Conservation (phyloP, 2,113 vertebrate genomes). For the Osmerus eperlanus region DNA sequence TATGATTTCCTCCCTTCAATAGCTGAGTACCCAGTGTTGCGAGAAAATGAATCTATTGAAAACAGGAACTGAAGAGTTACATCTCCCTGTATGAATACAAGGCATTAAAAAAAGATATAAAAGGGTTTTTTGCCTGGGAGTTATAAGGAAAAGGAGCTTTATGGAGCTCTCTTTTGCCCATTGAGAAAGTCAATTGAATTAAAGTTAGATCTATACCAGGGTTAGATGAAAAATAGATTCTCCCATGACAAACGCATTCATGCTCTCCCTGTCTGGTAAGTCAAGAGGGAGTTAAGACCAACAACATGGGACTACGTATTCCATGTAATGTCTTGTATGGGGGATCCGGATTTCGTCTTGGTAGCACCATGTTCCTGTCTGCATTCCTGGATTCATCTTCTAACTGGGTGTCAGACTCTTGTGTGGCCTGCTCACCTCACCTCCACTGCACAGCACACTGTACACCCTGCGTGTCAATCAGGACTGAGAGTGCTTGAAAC, state of each 20-base stretch:
- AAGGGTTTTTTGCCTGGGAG: neutral
- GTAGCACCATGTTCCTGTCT: too few species aligned
- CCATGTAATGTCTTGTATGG: too few species aligned
- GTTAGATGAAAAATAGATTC: slow-evolving; percentile 6
- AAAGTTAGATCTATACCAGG: slow-evolving; percentile 24
- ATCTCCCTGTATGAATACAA: neutral
- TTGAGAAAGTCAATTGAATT: slow-evolving; percentile 21
- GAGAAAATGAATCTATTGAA: slow-evolving; percentile 28
- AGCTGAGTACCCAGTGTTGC: slow-evolving; percentile 40
- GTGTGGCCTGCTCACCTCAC: too few species aligned
- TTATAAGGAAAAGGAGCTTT: neutral
- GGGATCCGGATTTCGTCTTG: too few species aligned
- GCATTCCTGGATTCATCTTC: too few species aligned
- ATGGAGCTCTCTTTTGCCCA: slow-evolving; percentile 26
- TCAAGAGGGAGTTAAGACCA: neutral
- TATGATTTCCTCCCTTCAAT: slow-evolving; percentile 48
- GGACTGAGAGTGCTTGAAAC: slow-evolving; percentile 10
- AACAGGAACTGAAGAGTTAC: neutral
- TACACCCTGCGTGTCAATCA: neutral
- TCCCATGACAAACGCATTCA: neutral
- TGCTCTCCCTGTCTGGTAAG: neutral
- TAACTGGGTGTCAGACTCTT: neutral
- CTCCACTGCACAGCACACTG: neutral
- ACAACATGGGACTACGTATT: too few species aligned
- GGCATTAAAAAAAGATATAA: neutral